These are phyloP conservation scores for Rousettus madagascariensis DNA, from an alignment of 2,797 vertebrate genomes.

Conservation along the genomic window DNA sequence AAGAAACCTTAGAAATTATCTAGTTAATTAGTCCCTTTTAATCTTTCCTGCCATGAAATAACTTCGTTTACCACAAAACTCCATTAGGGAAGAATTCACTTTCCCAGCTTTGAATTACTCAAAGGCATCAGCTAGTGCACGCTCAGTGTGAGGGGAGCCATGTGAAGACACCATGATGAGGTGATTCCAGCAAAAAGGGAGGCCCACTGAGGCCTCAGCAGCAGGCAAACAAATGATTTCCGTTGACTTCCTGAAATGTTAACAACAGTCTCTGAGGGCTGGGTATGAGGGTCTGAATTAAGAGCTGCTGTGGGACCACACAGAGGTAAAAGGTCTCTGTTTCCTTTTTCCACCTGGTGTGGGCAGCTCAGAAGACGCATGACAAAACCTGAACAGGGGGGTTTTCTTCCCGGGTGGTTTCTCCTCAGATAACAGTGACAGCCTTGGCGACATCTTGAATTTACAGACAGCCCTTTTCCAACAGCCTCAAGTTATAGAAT, in stretches of 20 bases:
- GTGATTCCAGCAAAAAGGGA: too few species aligned
- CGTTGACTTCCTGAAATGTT: background rate
- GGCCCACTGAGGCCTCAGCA: background rate
- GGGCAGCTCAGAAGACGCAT: background rate
- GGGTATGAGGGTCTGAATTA: background rate
- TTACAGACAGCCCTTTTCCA: background rate
- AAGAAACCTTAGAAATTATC: background rate
- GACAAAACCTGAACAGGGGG: background rate
- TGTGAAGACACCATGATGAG: rapidly evolving
- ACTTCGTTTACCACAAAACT: background rate
- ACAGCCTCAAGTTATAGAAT: background rate
- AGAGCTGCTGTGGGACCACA: background rate
- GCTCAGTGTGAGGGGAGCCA: background rate
- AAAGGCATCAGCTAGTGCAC: background rate
- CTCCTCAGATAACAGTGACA: background rate
- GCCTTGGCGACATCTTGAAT: background rate
- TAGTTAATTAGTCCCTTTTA: background rate
- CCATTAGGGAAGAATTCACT: background rate
- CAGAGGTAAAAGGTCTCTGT: background rate
- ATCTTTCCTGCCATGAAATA: background rate
- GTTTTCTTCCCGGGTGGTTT: background rate
- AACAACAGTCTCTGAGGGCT: background rate
- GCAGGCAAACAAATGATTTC: background rate
- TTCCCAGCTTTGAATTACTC: background rate
- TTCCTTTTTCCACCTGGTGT: background rate